These are phyloP conservation scores for Melospiza georgiana DNA, from an alignment of 2,113 vertebrate genomes.

Conservation along the genomic window DNA sequence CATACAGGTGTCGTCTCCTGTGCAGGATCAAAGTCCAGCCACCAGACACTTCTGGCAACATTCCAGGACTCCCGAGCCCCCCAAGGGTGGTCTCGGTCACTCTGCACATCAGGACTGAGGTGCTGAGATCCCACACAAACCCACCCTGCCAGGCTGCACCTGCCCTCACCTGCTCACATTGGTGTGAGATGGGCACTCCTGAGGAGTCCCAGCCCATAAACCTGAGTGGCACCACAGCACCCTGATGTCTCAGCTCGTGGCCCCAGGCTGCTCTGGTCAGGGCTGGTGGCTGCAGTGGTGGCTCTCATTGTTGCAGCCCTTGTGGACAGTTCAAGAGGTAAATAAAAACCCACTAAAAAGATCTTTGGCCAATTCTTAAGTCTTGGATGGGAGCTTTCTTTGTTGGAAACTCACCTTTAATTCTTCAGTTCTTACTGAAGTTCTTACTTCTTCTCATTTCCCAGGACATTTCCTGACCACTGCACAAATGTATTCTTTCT, in stretches of 20 bases:
- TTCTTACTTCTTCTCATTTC: neutral
- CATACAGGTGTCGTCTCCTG: too few species aligned
- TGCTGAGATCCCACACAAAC: too few species aligned
- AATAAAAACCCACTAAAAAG: neutral
- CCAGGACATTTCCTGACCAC: neutral
- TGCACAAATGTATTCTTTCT: neutral
- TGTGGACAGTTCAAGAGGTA: neutral
- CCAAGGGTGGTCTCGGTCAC: too few species aligned
- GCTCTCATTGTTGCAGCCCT: neutral
- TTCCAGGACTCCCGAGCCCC: too few species aligned
- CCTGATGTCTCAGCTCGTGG: neutral
- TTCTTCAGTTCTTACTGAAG: neutral
- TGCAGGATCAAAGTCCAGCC: too few species aligned
- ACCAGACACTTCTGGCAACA: too few species aligned
- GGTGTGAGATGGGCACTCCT: neutral
- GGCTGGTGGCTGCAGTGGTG: neutral
- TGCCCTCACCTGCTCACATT: accelerated
- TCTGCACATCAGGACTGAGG: too few species aligned
- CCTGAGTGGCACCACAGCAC: accelerated
- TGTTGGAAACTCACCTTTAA: neutral
- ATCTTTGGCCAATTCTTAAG: neutral
- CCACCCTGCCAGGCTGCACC: too few species aligned
- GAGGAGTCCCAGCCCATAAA: neutral
- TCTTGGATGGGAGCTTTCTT: neutral
- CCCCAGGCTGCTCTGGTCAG: neutral